Percentiles rank a stretch among this genome's conserved stretches.
phyloP scores from a whole-genome alignment of 1,140 invertebrate genomes.

The Macrotrachela quadricornifera region DNA sequence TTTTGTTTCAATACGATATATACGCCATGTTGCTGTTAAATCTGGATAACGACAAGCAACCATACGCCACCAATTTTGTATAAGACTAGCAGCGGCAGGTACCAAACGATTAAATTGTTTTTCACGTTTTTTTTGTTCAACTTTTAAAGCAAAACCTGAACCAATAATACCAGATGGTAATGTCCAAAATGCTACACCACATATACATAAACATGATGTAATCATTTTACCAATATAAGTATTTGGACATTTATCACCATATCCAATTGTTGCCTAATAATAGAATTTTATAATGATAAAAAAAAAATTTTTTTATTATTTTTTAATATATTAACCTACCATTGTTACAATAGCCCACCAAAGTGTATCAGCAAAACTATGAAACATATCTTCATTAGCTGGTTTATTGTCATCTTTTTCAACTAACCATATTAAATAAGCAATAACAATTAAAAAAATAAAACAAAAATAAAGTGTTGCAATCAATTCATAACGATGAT shows the following conservation, averaged over 20 bases:
- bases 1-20: no score
- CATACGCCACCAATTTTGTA: slow-evolving; percentile 8
- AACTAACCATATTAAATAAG: not conserved
- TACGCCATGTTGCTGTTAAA: no score
- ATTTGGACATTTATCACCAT: slow-evolving; percentile 36
- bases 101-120: slow-evolving; percentile 5
- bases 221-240: slow-evolving; percentile 22
- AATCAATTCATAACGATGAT: slow-evolving; percentile 5
- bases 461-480: slow-evolving; percentile 5
- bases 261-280: no score
- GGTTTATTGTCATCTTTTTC: not conserved
- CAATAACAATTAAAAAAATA: slow-evolving; percentile 2
- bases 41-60: slow-evolving; percentile 15
- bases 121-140: slow-evolving; percentile 4
- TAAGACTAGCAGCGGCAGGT: slow-evolving; percentile 4
- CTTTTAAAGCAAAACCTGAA: slow-evolving; percentile 7
- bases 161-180: slow-evolving; percentile 35
- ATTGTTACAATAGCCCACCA: slow-evolving; percentile 8
- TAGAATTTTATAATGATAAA: no score
- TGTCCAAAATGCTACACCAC: slow-evolving; percentile 41
- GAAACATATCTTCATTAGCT: not conserved
- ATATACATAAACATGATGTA: slow-evolving; percentile 39
- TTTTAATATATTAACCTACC: no score
- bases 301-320: no score
- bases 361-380: slow-evolving; percentile 4